These are phyloP conservation scores for Drosophila quadrilineata DNA, from an alignment of 1,140 invertebrate genomes.

Conservation along the genomic window DNA sequence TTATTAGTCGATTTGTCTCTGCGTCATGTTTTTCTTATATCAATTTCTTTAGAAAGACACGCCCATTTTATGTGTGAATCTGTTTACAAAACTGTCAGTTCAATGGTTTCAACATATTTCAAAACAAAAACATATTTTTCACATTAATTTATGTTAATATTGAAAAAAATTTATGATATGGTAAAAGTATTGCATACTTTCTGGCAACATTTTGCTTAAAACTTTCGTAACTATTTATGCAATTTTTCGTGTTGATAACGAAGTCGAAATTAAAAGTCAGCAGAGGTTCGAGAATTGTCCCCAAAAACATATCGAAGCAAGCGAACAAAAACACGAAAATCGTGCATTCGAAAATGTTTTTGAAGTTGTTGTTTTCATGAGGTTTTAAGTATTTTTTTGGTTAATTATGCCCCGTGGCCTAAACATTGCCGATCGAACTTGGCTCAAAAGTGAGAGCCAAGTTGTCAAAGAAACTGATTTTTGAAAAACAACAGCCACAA, in stretches of 20 bases:
- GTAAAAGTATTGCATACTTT: slow-evolving; percentile 14
- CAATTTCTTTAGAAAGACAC: neutral
- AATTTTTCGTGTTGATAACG: too few relatives aligned
- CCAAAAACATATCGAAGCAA: too few relatives aligned
- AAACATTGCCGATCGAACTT: slow-evolving; percentile 9
- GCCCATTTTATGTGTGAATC: neutral
- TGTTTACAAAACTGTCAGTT: neutral
- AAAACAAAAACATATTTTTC: neutral
- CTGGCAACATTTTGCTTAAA: neutral
- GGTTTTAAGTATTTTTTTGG: neutral
- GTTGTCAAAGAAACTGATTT: slow-evolving; percentile 16
- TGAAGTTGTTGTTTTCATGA: neutral
- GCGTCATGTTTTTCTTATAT: slow-evolving; percentile 8
- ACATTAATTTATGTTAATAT: neutral
- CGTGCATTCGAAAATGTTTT: slow-evolving; percentile 6
- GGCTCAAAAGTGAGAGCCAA: slow-evolving; percentile 4
- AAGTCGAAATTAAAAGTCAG: neutral
- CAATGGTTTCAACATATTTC: neutral
- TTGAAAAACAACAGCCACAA: too few relatives aligned
- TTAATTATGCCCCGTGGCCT: slow-evolving; percentile 1
- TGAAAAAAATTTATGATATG: neutral
- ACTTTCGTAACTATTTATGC: neutral
- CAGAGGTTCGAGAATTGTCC: too few relatives aligned
- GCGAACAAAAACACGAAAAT: neutral
- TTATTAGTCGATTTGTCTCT: slow-evolving; percentile 8